phyloP scores from a whole-genome alignment of 1,140 invertebrate genomes.

The Theocolax elegans region DNA sequence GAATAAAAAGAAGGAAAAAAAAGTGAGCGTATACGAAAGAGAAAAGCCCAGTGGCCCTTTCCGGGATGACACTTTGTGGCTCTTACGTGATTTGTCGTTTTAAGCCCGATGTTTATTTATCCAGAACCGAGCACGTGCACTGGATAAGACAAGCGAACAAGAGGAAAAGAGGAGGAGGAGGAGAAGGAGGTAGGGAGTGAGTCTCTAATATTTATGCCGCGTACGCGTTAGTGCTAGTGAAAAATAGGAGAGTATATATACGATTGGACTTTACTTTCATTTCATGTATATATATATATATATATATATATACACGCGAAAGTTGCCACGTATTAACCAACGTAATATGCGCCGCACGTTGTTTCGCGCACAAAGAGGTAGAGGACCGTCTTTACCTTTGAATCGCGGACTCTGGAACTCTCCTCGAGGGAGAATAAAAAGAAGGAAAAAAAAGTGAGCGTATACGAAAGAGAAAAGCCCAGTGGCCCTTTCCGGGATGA shows the following conservation, averaged over 20 bases:
- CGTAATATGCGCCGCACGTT: neutral
- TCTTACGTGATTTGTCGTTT: slow-evolving; percentile 7
- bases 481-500: neutral
- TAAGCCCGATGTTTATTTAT: slow-evolving; percentile 15
- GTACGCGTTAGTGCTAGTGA: neutral
- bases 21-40: no score
- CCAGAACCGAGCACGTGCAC: neutral
- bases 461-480: neutral
- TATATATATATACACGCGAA: no score
- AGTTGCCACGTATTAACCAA: neutral
- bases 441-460: neutral
- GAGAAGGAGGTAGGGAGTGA: neutral
- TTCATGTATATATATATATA: no score
- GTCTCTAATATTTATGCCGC: neutral
- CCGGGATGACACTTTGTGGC: slow-evolving; percentile 6
- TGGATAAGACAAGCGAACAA: slow-evolving; percentile 1
- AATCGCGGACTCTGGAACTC: neutral
- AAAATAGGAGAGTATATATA: no score
- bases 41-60: neutral
- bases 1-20: neutral
- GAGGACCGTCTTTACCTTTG: neutral
- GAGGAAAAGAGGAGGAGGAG: neutral
- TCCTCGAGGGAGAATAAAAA: neutral
- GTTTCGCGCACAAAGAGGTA: neutral
- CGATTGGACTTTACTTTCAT: no score